phyloP scores from a whole-genome alignment of 1,140 invertebrate species.

The Phthorimaea operculella region DNA sequence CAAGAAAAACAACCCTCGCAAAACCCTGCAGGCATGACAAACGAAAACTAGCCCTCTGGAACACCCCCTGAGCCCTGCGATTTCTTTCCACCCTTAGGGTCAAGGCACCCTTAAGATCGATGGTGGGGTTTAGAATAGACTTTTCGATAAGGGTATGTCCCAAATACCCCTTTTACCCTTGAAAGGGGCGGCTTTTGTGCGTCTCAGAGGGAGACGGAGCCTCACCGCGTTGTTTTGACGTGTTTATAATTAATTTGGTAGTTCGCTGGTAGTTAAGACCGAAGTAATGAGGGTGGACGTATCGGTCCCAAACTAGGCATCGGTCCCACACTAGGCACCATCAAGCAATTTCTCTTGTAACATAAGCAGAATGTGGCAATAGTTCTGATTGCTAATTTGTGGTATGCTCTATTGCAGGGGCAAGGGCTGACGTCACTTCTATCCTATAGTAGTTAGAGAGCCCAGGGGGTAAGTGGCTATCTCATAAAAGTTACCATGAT shows the following conservation, averaged over 20 bases:
- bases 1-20: background rate
- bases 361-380: no score
- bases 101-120: constrained; percentile 66
- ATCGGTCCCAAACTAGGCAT: no score
- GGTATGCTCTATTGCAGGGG: no score
- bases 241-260: constrained; percentile 66
- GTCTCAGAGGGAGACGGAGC: constrained; percentile 53
- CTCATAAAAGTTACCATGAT: no score
- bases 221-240: constrained; percentile 61
- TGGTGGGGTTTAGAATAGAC: constrained; percentile 49
- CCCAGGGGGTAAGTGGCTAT: no score
- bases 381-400: no score
- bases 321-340: no score
- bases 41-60: constrained; percentile 50
- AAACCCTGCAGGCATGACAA: constrained; percentile 29
- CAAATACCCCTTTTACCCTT: constrained; percentile 22
- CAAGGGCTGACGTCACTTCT: no score
- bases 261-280: constrained; percentile 28
- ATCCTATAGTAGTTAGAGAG: no score
- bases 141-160: constrained; percentile 46
- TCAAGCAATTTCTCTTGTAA: no score
- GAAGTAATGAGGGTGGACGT: no score
- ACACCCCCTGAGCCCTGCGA: constrained; percentile 38
- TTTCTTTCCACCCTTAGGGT: constrained; percentile 52
- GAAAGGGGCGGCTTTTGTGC: constrained; percentile 45